These are phyloP conservation scores for Phylloscopus whistleri DNA, from an alignment of 2,113 vertebrate species.

Conservation along the genomic window DNA sequence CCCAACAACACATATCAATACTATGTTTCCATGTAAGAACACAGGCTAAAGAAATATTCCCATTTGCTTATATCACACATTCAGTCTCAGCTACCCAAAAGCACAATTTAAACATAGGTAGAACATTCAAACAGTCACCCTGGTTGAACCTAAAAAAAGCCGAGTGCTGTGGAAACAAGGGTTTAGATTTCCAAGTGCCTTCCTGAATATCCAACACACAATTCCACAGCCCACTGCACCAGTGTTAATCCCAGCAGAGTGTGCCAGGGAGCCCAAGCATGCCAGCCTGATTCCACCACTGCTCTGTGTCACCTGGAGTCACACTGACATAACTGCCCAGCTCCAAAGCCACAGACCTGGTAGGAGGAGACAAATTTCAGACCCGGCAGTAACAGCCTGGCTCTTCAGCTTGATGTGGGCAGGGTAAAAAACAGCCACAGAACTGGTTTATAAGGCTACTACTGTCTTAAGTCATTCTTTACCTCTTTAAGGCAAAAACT, in stretches of 20 bases:
- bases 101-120: neutral
- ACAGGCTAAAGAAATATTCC: neutral
- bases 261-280: neutral
- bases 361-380: neutral
- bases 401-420: neutral
- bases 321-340: neutral
- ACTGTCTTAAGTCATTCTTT: neutral
- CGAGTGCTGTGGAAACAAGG: neutral
- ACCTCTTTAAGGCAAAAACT: neutral
- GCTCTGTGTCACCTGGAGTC: neutral
- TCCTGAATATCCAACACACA: neutral
- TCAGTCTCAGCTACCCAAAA: neutral
- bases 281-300: neutral
- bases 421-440: neutral
- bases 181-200: neutral
- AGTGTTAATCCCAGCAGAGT: neutral
- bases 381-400: neutral
- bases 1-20: neutral
- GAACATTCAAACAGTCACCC: neutral
- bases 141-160: neutral
- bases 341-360: neutral
- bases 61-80: rapidly evolving
- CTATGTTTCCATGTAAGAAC: neutral
- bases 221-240: rapidly evolving
- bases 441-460: neutral